These are phyloP conservation scores for Calidris pugnax DNA, from an alignment of 2,113 vertebrate species.

Conservation along the genomic window DNA sequence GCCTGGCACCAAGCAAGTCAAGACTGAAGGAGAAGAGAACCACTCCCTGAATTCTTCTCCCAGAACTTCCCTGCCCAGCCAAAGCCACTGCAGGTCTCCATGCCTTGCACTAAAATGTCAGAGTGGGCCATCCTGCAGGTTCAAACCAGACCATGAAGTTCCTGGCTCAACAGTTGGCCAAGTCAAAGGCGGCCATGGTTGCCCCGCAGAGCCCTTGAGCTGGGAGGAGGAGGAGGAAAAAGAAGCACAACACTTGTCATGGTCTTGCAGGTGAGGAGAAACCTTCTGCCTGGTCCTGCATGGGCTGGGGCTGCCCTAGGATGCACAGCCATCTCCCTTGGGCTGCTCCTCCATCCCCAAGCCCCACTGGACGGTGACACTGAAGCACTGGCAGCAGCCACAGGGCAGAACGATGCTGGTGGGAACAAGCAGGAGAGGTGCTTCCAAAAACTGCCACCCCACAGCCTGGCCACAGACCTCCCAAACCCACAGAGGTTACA, in stretches of 20 bases:
- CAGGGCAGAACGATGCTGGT: not conserved
- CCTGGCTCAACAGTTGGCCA: not conserved
- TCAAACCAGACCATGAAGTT: not conserved
- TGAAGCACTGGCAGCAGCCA: not conserved
- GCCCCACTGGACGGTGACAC: not conserved
- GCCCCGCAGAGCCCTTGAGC: not conserved
- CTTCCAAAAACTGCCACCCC: not conserved
- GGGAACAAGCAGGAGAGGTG: not conserved
- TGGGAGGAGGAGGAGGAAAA: not conserved
- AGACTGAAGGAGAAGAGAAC: not conserved
- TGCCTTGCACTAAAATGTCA: not conserved
- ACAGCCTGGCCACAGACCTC: not conserved
- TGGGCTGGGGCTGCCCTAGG: not conserved
- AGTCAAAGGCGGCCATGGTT: not conserved
- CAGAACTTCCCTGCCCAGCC: not conserved
- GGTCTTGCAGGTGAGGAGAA: not conserved
- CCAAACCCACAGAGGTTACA: not conserved
- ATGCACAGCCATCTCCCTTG: accelerated
- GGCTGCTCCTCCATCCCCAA: not conserved
- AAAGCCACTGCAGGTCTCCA: not conserved
- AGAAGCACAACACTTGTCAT: accelerated
- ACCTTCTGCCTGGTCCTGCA: not conserved
- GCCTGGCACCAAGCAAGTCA: accelerated
- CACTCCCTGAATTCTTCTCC: not conserved
- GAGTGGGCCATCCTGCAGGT: accelerated